Conservation (phyloP, 2,113 vertebrate genomes). For the Sterna hirundo region DNA sequence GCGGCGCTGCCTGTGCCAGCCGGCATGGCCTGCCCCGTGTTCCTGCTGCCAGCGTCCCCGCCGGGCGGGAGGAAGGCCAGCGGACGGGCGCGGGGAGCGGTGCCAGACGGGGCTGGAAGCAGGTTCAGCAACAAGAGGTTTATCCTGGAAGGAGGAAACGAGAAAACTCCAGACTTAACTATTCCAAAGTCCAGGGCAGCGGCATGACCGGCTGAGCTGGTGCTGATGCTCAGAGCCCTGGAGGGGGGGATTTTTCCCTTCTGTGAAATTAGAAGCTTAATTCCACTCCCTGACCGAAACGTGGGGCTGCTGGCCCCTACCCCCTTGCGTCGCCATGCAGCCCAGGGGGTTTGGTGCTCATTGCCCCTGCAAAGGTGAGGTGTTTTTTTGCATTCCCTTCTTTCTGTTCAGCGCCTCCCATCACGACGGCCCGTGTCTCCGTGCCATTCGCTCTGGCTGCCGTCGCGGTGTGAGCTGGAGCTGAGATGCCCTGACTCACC, state of each 20-base stretch:
- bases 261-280: background rate
- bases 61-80: background rate
- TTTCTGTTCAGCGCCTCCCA: background rate
- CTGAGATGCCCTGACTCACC: background rate
- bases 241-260: background rate
- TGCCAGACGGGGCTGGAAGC: background rate
- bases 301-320: background rate
- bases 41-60: background rate
- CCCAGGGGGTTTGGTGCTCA: background rate
- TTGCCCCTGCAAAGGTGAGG: background rate
- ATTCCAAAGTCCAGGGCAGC: background rate
- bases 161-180: background rate
- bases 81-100: rapidly evolving
- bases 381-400: background rate
- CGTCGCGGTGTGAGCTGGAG: background rate
- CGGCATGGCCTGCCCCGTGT: background rate
- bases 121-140: background rate
- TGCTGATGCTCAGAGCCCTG: background rate
- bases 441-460: background rate
- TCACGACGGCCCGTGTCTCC: background rate
- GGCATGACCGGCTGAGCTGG: background rate
- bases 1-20: background rate
- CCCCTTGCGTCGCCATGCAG: background rate
- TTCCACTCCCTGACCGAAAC: background rate
- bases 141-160: background rate